These are phyloP conservation scores for Reticulitermes speratus DNA, from an alignment of 1,140 invertebrate genomes.

Conservation along the genomic window DNA sequence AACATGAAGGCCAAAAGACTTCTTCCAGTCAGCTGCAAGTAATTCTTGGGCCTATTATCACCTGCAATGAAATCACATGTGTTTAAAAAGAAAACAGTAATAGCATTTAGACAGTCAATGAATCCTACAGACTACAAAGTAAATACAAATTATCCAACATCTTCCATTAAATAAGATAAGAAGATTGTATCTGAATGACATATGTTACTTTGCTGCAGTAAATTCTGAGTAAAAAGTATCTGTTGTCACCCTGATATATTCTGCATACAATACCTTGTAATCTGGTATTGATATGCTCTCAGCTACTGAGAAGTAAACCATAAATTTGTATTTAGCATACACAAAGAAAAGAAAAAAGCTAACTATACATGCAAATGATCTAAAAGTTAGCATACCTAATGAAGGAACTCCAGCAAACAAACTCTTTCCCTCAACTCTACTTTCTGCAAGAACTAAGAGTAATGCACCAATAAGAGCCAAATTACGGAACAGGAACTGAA, in stretches of 20 bases:
- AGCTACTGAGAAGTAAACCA: too few relatives aligned
- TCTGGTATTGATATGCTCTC: too few relatives aligned
- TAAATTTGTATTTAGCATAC: too few relatives aligned
- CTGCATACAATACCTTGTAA: too few relatives aligned
- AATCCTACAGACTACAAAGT: not conserved
- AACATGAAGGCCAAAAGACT: constrained; percentile 99
- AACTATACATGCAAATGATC: not conserved
- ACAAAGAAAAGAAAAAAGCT: too few relatives aligned
- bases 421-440: constrained; percentile 85
- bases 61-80: constrained; percentile 44
- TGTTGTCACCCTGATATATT: too few relatives aligned
- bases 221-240: too few relatives aligned
- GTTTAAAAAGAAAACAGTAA: not conserved
- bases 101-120: not conserved
- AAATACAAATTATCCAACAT: not conserved
- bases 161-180: too few relatives aligned
- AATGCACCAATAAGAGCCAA: constrained; percentile 94
- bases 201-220: too few relatives aligned
- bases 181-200: too few relatives aligned
- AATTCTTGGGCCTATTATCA: constrained; percentile 97
- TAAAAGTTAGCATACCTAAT: constrained; percentile 57
- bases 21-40: constrained; percentile 93
- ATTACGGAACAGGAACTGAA: constrained; percentile 95
- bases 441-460: constrained; percentile 91
- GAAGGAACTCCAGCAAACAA: constrained; percentile 98